Base-by-base conservation (phyloP, 2,113 vertebrate species). In the Takifugu bimaculatus region DNA sequence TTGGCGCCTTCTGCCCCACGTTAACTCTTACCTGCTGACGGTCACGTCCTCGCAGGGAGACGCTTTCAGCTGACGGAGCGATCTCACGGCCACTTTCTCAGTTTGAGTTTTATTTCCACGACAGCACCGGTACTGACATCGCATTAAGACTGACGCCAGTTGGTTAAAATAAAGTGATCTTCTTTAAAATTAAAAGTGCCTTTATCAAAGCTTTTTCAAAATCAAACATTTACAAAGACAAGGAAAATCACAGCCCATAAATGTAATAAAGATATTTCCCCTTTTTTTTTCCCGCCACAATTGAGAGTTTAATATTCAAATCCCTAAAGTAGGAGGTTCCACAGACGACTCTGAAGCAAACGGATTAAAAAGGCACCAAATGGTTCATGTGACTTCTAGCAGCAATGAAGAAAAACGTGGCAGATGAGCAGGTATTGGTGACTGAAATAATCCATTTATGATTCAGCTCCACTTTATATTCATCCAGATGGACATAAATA, bases 1-100 rank as follows among this genome's bases (percentile, higher is more conserved):
- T 87, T 95, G 94, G 93, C 76, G 87, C 0, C 79, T 94, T 6
- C 76, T 96, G 65, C 90, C 92, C 0, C 83, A 90, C 51, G 71
- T 87, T 0, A 93, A 87, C 35, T 82, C 83, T 49, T 94, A 93
- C 65, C 83, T 96, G 3, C 74, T 76, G 49, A 73, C 54, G 4
- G 54, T 90, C 52, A 90, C 87, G 0, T 55, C 74, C 2, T 57
- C 60, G 15, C 61, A 63, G 42, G 43, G 48, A 6, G 14, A 59
- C 4, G 0, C 11, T 20, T 14, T 10, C 35, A 15, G 45, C 7
- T 56, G 48, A 78, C 28, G 7, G 28, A 56, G 1, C 14, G 47
- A 26, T 2, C 6, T 0, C 20, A 11, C 1, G 75, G 85, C 79
- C 82, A 60, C 42, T 27, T 4, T 26, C 0, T 20, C 26, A 50